phyloP scores from a whole-genome alignment of 2,797 vertebrate genomes.

The Enteromius radiatus region DNA sequence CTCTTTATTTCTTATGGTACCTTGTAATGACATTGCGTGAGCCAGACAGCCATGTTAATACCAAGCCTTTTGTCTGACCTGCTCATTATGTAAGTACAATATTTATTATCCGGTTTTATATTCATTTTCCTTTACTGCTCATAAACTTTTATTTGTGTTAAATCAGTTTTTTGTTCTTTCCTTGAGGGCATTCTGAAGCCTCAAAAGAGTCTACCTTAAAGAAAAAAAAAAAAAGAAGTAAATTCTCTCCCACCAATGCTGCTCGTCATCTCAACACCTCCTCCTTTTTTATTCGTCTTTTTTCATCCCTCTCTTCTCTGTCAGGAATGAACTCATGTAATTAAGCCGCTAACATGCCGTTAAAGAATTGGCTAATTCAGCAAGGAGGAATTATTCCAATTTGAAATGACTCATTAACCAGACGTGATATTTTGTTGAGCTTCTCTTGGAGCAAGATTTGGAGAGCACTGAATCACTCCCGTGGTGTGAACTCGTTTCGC shows the following conservation, averaged over 20 bases:
- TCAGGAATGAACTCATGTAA: constrained; percentile 83
- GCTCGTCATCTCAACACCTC: constrained; percentile 17
- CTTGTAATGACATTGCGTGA: constrained; percentile 16
- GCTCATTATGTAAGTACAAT: not conserved
- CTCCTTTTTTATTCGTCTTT: constrained; percentile 37
- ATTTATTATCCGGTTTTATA: constrained; percentile 5
- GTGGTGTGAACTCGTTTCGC: constrained; percentile 66
- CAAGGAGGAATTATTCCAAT: constrained; percentile 85
- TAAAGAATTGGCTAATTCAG: constrained; percentile 86
- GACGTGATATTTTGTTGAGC: constrained; percentile 79
- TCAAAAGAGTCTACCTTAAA: constrained; percentile 19
- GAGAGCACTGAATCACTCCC: constrained; percentile 77
- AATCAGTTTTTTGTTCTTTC: not conserved
- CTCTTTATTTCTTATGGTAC: constrained; percentile 37
- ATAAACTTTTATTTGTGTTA: not conserved
- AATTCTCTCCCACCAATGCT: not conserved
- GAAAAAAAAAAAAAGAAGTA: not conserved
- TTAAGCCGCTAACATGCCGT: constrained; percentile 85
- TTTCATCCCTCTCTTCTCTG: constrained; percentile 65
- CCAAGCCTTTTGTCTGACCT: constrained; percentile 29
- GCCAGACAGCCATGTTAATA: constrained; percentile 20
- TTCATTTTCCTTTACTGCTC: not conserved
- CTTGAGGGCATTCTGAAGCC: constrained; percentile 3
- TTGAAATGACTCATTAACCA: constrained; percentile 85
- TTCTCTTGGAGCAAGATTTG: constrained; percentile 76